phyloP scores from a whole-genome alignment of 2,888 invertebrate species.

The Agriopis aurantiaria region DNA sequence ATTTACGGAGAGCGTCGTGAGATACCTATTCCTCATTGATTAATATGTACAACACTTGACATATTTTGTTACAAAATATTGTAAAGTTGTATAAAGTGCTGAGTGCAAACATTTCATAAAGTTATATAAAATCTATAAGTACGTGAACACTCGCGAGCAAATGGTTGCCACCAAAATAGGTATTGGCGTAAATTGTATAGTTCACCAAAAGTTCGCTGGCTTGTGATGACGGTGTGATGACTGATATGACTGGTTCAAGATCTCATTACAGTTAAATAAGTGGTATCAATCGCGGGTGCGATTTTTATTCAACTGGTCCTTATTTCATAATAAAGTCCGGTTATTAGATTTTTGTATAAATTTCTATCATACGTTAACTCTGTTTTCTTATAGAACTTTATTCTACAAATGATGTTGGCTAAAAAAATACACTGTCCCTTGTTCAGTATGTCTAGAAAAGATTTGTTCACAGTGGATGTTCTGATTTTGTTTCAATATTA shows the following conservation, averaged over 20 bases:
- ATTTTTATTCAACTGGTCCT: not conserved
- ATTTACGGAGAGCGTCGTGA: constrained; percentile 38
- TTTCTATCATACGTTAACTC: not conserved
- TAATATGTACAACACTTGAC: constrained; percentile 29
- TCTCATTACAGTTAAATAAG: constrained; percentile 10
- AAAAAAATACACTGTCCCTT: not conserved
- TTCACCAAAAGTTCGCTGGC: constrained; percentile 25
- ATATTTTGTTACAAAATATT: constrained; percentile 35
- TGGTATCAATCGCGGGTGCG: not conserved
- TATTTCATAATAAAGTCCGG: not conserved
- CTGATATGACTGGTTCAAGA: constrained; percentile 5
- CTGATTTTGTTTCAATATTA: not conserved
- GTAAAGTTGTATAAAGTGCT: constrained; percentile 38
- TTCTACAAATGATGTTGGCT: not conserved
- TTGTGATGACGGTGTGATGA: constrained; percentile 1
- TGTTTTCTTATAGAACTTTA: not conserved
- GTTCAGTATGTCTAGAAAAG: not conserved
- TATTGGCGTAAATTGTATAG: constrained; percentile 24
- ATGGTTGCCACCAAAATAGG: constrained; percentile 2
- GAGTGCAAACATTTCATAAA: constrained; percentile 33
- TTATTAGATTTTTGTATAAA: not conserved
- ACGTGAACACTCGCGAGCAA: constrained; percentile 10
- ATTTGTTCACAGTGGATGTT: not conserved
- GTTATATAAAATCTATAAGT: constrained; percentile 28
- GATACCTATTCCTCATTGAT: constrained; percentile 35